phyloP scores from a whole-genome alignment of 2,888 invertebrate genomes.

The Megamerina dolium region DNA sequence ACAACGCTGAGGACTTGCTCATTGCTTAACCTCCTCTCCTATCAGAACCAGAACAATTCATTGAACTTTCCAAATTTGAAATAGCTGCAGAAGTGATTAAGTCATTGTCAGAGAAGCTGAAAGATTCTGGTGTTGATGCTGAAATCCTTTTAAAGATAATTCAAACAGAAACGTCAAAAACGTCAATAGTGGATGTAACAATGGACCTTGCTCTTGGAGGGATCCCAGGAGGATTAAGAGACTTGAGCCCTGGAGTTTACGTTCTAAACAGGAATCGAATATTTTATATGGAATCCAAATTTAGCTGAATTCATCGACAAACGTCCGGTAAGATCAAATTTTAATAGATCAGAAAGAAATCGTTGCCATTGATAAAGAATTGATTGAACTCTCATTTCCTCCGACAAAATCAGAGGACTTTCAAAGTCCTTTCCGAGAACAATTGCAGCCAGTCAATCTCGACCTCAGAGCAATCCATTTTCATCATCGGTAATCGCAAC shows the following conservation, averaged over 20 bases:
- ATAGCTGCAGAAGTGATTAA: conserved; percentile 6
- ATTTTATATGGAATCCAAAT: too few species aligned
- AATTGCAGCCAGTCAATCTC: not conserved
- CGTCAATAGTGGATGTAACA: not conserved
- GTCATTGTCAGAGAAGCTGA: conserved; percentile 5
- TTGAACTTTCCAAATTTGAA: conserved; percentile 3
- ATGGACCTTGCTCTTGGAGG: too few species aligned
- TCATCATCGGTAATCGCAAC: too few species aligned
- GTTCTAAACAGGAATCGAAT: too few species aligned
- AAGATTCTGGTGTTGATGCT: conserved; percentile 8
- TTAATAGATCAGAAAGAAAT: too few species aligned
- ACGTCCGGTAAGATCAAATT: too few species aligned
- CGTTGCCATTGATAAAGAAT: too few species aligned
- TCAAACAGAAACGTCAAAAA: conserved; percentile 1
- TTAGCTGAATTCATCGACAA: not conserved
- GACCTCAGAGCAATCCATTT: too few species aligned
- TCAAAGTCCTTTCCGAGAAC: not conserved
- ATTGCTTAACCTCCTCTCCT: not conserved
- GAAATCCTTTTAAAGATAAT: conserved; percentile 6
- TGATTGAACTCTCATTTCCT: too few species aligned
- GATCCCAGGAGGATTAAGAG: not conserved
- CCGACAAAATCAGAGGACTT: too few species aligned
- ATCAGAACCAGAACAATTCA: conserved; percentile 2
- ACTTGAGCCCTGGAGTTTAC: conserved; percentile 1
- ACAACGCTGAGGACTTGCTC: conserved; percentile 3